Evolutionary conservation across 2,888 invertebrate species (phyloP).

Genomic region (Zygogramma bicolorata): DNA sequence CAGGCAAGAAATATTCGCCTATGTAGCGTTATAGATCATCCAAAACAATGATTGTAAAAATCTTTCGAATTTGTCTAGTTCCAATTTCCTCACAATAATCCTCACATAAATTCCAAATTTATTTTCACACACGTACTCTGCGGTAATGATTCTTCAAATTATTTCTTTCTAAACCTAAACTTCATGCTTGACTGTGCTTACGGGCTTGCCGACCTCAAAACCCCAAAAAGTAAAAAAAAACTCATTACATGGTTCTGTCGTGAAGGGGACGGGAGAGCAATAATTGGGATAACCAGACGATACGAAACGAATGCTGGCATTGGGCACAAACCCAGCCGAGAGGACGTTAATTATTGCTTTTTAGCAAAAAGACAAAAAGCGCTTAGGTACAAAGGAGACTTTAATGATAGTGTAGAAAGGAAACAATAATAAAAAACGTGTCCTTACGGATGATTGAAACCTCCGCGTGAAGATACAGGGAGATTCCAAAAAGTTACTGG

Average conservation of each 20-base stretch:
- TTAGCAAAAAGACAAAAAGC: slow-evolving; percentile 19
- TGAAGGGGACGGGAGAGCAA: neutral
- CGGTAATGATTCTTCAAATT: too few species aligned
- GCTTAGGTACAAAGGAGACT: slow-evolving; percentile 17
- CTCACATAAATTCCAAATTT: too few species aligned
- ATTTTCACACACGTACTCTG: too few species aligned
- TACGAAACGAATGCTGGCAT: neutral
- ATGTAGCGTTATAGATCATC: too few species aligned
- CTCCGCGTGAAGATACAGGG: neutral
- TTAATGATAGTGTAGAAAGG: slow-evolving; percentile 25
- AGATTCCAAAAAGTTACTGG: neutral
- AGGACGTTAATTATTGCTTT: slow-evolving; percentile 10
- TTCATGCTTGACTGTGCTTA: neutral
- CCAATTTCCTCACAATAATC: too few species aligned
- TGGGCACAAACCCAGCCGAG: slow-evolving; percentile 3
- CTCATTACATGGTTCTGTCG: neutral
- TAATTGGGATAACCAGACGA: neutral
- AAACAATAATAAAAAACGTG: slow-evolving; percentile 22
- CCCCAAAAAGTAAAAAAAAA: slow-evolving; percentile 9
- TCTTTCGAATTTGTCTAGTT: too few species aligned
- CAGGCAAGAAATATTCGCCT: too few species aligned
- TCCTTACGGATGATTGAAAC: slow-evolving; percentile 19
- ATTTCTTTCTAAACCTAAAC: neutral
- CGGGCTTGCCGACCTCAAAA: neutral
- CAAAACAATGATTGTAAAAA: too few species aligned